Evolutionary conservation across 2,113 vertebrate genomes (phyloP).

Genomic region (Stigmatopora nigra): DNA sequence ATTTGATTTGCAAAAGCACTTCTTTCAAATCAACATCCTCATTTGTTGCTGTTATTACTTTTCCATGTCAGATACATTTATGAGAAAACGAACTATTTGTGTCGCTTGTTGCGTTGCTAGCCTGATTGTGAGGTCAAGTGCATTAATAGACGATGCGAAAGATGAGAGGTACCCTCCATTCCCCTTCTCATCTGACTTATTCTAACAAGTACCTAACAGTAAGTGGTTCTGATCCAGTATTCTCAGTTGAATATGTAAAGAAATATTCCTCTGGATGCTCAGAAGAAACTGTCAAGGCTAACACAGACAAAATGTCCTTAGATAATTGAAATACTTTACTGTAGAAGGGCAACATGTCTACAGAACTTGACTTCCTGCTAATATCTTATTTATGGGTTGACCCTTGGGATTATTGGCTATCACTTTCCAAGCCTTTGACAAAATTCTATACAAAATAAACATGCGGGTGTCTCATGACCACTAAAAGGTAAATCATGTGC

Average conservation of each 20-base stretch:
- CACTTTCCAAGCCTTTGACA: too few relatives aligned
- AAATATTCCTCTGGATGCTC: background rate
- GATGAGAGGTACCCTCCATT: conserved; percentile 37
- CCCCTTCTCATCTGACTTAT: conserved; percentile 13
- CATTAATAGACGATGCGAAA: conserved; percentile 49
- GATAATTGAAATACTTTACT: background rate
- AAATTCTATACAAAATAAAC: background rate
- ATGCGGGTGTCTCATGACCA: background rate
- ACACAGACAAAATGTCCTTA: background rate
- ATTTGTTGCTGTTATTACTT: conserved; percentile 70
- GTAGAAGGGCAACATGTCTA: background rate
- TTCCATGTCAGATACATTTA: conserved; percentile 67
- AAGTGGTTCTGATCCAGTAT: background rate
- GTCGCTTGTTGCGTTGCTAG: conserved; percentile 45
- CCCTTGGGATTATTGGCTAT: background rate
- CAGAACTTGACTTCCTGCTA: background rate
- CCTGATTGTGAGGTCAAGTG: conserved; percentile 63
- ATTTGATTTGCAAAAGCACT: conserved; percentile 62
- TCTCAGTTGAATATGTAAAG: background rate
- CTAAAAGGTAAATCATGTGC: background rate
- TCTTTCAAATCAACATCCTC: conserved; percentile 53
- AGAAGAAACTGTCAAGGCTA: background rate
- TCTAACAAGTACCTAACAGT: conserved; percentile 7
- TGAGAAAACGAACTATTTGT: conserved; percentile 69
- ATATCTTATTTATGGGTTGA: background rate